A percentile compares a stretch with the other conserved stretches of the same genome.
Conservation (phyloP, 2,113 vertebrate species). For the Perca fluviatilis region DNA sequence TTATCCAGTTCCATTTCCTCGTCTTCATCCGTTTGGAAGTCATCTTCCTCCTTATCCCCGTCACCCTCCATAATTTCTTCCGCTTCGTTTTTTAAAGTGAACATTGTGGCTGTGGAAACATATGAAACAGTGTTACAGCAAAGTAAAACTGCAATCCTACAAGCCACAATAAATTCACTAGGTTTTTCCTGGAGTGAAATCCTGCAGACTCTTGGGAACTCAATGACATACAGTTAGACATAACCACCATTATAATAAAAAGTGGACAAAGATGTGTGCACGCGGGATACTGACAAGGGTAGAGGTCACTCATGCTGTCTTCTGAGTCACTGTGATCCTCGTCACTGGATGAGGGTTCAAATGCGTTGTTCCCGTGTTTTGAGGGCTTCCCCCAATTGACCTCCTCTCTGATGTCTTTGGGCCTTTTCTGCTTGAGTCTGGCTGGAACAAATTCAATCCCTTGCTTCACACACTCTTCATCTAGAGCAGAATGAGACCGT, state of each 20-base stretch:
- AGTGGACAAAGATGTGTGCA: neutral
- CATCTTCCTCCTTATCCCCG: constrained; percentile 57
- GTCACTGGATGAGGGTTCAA: constrained; percentile 84
- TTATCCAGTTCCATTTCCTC: constrained; percentile 80
- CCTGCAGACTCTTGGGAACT: neutral
- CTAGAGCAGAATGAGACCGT: constrained; percentile 71
- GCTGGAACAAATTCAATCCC: constrained; percentile 88
- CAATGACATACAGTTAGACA: neutral
- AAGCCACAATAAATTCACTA: neutral
- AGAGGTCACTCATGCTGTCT: constrained; percentile 96
- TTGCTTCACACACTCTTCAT: constrained; percentile 88
- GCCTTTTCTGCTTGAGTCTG: constrained; percentile 78
- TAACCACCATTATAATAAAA: neutral
- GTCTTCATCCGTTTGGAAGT: constrained; percentile 83
- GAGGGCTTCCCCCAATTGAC: neutral
- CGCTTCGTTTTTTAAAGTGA: constrained; percentile 61
- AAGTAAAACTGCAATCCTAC: neutral
- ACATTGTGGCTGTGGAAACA: constrained; percentile 72
- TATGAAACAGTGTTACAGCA: neutral
- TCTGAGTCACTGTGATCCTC: constrained; percentile 85
- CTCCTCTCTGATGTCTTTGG: constrained; percentile 33
- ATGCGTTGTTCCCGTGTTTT: constrained; percentile 75
- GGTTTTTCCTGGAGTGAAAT: neutral
- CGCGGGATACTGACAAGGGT: constrained; percentile 87
- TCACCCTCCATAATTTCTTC: constrained; percentile 33